phyloP scores from a whole-genome alignment of 2,888 invertebrate genomes.

The Loripinus fragilis region DNA sequence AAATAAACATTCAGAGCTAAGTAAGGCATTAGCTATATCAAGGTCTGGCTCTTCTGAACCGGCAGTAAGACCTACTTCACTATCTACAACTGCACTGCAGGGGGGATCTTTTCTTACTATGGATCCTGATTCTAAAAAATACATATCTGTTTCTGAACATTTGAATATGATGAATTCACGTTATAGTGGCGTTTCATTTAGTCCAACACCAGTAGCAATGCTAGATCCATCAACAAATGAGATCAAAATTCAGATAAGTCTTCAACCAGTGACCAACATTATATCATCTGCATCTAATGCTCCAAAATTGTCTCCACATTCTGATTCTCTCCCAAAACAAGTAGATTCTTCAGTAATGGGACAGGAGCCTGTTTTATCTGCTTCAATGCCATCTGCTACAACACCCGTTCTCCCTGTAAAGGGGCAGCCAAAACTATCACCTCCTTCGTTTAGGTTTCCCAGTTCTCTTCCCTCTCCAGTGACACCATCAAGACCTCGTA shows the following conservation, averaged over 20 bases:
- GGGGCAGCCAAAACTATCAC: background rate
- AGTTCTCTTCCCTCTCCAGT: conserved; percentile 1
- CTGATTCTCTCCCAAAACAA: conserved; percentile 20
- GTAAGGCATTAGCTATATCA: background rate
- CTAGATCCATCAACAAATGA: conserved; percentile 54
- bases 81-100: background rate
- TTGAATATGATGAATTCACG: background rate
- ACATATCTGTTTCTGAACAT: background rate
- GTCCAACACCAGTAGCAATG: background rate
- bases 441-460: conserved; percentile 44
- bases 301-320: background rate
- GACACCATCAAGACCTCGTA: conserved; percentile 1
- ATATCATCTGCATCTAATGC: background rate
- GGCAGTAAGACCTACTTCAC: background rate
- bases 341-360: conserved; percentile 8
- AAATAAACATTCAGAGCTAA: background rate
- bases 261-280: conserved; percentile 43
- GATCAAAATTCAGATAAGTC: conserved; percentile 74
- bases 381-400: conserved; percentile 21
- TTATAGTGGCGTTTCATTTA: no score
- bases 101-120: background rate
- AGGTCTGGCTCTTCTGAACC: background rate
- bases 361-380: conserved; percentile 39
- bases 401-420: background rate
- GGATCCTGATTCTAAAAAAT: background rate